Evolutionary conservation across 1,140 invertebrate species (phyloP).

Genomic region (Pinna nobilis): DNA sequence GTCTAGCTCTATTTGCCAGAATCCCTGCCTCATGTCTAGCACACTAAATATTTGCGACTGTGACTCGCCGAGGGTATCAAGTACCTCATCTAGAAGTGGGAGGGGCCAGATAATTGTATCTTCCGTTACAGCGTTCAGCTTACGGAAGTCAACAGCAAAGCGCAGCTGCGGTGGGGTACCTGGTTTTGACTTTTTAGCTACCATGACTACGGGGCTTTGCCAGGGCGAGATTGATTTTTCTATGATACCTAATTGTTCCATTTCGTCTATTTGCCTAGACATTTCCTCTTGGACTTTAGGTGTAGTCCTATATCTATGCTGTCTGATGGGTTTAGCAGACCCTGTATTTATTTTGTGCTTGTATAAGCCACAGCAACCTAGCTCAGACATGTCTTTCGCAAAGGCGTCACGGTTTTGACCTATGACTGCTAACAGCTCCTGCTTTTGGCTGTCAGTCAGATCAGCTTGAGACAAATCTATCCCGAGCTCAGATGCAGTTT

Average conservation of each 20-base stretch:
- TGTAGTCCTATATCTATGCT: not conserved
- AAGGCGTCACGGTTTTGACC: constrained; percentile 27
- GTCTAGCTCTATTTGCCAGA: constrained; percentile 42
- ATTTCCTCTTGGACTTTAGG: constrained; percentile 31
- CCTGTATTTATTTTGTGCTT: constrained; percentile 33
- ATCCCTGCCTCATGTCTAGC: constrained; percentile 43
- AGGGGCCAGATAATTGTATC: constrained; percentile 27
- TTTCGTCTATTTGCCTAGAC: constrained; percentile 21
- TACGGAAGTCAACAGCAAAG: too few relatives aligned
- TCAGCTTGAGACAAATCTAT: constrained; percentile 3
- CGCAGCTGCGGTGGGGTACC: not conserved
- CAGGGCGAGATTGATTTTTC: constrained; percentile 25
- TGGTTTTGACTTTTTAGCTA: constrained; percentile 34
- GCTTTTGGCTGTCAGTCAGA: constrained; percentile 6
- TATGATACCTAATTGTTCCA: constrained; percentile 35
- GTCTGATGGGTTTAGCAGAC: not conserved
- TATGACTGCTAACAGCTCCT: constrained; percentile 1
- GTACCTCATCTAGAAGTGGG: constrained; percentile 33
- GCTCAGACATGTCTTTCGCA: constrained; percentile 31
- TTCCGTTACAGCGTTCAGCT: too few relatives aligned
- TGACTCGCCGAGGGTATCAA: constrained; percentile 33
- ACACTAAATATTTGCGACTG: constrained; percentile 20
- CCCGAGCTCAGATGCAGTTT: not conserved
- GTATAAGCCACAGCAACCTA: constrained; percentile 21
- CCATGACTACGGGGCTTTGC: constrained; percentile 36